Evolutionary conservation across 1,140 invertebrate species (phyloP).

Genomic region (Drosophila ercepeae): DNA sequence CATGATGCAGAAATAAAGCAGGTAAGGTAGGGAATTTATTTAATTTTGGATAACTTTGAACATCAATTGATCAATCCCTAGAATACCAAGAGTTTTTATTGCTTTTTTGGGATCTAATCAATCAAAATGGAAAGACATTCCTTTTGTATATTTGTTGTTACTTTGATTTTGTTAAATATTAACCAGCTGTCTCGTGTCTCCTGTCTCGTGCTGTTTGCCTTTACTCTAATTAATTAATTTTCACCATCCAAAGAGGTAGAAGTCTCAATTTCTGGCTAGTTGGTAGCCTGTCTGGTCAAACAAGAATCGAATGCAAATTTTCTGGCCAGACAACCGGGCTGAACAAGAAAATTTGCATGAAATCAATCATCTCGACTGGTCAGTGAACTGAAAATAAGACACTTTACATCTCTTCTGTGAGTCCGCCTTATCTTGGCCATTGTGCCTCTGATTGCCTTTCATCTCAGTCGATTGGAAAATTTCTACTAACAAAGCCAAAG

Average conservation of each 20-base stretch:
- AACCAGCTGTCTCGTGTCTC: not conserved
- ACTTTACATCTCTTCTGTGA: slow-evolving; percentile 19
- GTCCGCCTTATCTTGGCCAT: slow-evolving; percentile 3
- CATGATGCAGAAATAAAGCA: not conserved
- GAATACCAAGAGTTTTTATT: not conserved
- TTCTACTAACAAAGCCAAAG: slow-evolving; percentile 22
- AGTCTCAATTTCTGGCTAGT: slow-evolving; percentile 6
- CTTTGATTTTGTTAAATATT: slow-evolving; percentile 43
- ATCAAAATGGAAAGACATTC: not conserved
- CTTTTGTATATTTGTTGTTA: slow-evolving; percentile 36
- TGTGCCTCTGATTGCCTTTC: slow-evolving; percentile 42
- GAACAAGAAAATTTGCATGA: slow-evolving; percentile 41
- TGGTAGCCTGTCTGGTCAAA: slow-evolving; percentile 16
- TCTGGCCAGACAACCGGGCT: slow-evolving; percentile 22
- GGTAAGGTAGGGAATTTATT: not conserved
- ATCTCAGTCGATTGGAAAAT: slow-evolving; percentile 34
- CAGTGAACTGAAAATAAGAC: slow-evolving; percentile 36
- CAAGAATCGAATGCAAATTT: slow-evolving; percentile 32
- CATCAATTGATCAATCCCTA: not conserved
- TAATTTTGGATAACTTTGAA: not conserved
- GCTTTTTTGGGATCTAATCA: not conserved
- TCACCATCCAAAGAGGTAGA: slow-evolving; percentile 4
- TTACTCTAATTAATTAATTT: slow-evolving; percentile 50
- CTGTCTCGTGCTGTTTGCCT: slow-evolving; percentile 1
- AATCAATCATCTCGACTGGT: slow-evolving; percentile 36